A percentile compares a stretch with the other conserved stretches of the same genome.
These are phyloP conservation scores for Paramormyrops kingsleyae DNA, from an alignment of 2,113 vertebrate genomes.

Conservation along the genomic window DNA sequence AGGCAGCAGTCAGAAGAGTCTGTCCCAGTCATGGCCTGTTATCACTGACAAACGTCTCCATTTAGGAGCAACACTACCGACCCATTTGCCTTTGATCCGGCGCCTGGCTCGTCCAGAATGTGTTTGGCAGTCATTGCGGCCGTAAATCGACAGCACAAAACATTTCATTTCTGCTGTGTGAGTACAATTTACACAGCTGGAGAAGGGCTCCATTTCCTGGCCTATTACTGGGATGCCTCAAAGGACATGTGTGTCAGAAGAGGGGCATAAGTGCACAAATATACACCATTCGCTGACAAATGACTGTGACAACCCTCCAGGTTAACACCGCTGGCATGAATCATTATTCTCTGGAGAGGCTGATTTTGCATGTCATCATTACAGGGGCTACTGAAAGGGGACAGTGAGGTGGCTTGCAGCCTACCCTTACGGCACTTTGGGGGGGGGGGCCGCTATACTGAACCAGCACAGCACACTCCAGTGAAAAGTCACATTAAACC, in stretches of 20 bases:
- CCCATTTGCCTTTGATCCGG: constrained; percentile 27
- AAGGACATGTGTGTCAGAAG: constrained; percentile 10
- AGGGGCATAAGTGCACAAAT: constrained; percentile 9
- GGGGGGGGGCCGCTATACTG: neutral
- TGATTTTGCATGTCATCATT: constrained; percentile 43
- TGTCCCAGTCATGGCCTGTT: neutral
- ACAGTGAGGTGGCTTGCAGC: neutral
- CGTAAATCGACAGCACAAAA: constrained; percentile 16
- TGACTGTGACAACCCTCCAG: constrained; percentile 18
- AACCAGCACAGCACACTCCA: neutral
- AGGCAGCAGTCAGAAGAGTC: neutral
- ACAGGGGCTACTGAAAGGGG: constrained; percentile 7
- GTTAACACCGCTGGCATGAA: constrained; percentile 33
- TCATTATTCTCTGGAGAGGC: constrained; percentile 34
- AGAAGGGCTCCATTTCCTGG: constrained; percentile 25
- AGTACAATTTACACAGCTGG: constrained; percentile 15
- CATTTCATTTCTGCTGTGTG: constrained; percentile 16
- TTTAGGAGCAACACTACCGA: constrained; percentile 20
- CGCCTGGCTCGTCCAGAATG: neutral
- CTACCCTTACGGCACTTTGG: neutral
- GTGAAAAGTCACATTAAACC: neutral
- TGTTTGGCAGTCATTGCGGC: constrained; percentile 12
- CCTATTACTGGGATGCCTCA: constrained; percentile 18
- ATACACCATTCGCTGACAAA: constrained; percentile 26
- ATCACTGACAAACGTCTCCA: neutral